phyloP scores from a whole-genome alignment of 2,113 vertebrate genomes.

The Chionomys nivalis region DNA sequence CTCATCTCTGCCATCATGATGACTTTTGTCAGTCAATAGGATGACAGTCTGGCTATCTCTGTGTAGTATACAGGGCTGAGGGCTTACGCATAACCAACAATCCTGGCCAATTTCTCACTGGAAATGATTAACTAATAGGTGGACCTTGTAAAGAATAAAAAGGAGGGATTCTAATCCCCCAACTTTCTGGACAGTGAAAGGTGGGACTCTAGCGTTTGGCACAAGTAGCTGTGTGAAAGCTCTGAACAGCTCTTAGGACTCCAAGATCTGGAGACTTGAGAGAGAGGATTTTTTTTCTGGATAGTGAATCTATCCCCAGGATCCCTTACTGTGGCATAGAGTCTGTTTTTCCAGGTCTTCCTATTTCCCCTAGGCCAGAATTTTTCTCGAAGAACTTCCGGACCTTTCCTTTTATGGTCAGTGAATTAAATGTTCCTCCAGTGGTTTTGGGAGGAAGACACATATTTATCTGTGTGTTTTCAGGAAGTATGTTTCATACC shows the following conservation, averaged over 20 bases:
- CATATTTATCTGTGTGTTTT: too few relatives aligned
- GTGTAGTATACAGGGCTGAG: too few relatives aligned
- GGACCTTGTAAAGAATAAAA: neutral
- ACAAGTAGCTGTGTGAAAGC: neutral
- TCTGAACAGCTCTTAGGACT: neutral
- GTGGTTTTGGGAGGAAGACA: neutral
- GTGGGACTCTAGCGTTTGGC: neutral
- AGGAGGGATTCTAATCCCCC: neutral
- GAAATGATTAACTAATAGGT: neutral
- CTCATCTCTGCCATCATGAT: neutral
- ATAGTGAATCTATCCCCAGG: neutral
- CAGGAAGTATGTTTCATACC: neutral
- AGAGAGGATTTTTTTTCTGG: neutral
- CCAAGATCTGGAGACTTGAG: neutral
- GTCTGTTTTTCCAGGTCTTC: neutral
- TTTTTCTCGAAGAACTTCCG: neutral
- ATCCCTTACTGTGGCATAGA: neutral
- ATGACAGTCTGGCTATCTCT: neutral
- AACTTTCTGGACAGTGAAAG: neutral
- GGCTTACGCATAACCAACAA: neutral
- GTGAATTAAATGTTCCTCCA: neutral
- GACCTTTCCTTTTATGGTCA: neutral
- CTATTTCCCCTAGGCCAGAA: neutral
- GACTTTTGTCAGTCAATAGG: neutral
- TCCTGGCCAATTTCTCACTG: neutral